A percentile compares a stretch with the other conserved stretches of the same genome.
phyloP scores from a whole-genome alignment of 2,113 vertebrate genomes.

The Hoplias malabaricus region DNA sequence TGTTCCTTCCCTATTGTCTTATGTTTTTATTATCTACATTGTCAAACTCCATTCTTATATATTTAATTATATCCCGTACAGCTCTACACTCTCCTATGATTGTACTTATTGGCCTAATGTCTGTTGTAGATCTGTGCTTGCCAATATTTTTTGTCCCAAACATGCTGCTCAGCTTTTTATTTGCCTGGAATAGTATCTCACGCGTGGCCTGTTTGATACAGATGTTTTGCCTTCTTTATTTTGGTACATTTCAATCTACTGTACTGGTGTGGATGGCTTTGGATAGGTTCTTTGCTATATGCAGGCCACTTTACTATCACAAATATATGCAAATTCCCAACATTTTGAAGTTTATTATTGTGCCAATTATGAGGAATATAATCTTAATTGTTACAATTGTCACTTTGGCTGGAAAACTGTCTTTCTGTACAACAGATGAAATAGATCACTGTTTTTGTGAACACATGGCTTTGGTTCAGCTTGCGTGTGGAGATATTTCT shows the following conservation, averaged over 20 bases:
- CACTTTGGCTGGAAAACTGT: conserved; percentile 32
- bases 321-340: conserved; percentile 23
- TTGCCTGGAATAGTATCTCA: conserved; percentile 43
- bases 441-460: conserved; percentile 64
- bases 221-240: conserved; percentile 47
- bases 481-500: conserved; percentile 62
- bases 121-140: conserved; percentile 32
- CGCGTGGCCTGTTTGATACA: conserved; percentile 44
- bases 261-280: conserved; percentile 65
- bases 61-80: conserved; percentile 36
- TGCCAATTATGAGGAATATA: conserved; percentile 39
- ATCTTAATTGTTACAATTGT: conserved; percentile 29
- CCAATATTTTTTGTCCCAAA: conserved; percentile 45
- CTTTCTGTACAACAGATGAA: conserved; percentile 57
- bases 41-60: conserved; percentile 42
- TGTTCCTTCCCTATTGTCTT: conserved; percentile 41
- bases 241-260: conserved; percentile 54
- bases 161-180: conserved; percentile 47
- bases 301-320: conserved; percentile 48
- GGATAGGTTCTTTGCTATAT: conserved; percentile 57
- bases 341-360: conserved; percentile 25
- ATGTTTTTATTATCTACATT: conserved; percentile 40
- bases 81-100: conserved; percentile 60
- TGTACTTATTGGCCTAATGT: conserved; percentile 58
- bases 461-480: conserved; percentile 65